A percentile compares a stretch with the other conserved stretches of the same genome.
Evolutionary conservation across 2,797 vertebrate genomes (phyloP).

Genomic region (Cetoscarus ocellatus): DNA sequence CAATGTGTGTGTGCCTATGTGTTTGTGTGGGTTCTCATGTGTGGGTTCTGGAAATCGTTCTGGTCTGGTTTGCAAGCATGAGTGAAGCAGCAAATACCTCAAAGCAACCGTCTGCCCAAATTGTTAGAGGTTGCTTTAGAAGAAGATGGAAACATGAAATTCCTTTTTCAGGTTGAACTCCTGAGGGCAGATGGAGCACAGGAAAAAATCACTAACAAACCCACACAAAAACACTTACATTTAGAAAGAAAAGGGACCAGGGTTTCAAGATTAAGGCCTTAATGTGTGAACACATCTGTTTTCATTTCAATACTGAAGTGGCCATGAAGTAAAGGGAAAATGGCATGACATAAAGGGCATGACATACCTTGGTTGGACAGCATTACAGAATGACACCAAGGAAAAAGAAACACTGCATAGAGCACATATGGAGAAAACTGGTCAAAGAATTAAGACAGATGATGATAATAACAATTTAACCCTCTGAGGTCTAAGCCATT

Average conservation of each 20-base stretch:
- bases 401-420: not conserved
- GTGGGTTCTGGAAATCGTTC: constrained; percentile 45
- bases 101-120: constrained; percentile 72
- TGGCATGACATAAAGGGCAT: constrained; percentile 3
- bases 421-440: not conserved
- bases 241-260: not conserved
- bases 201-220: constrained; percentile 10
- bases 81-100: constrained; percentile 73
- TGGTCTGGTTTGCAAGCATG: constrained; percentile 49
- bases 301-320: constrained; percentile 22
- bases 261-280: constrained; percentile 40
- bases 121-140: constrained; percentile 64
- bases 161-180: constrained; percentile 39
- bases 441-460: constrained; percentile 2
- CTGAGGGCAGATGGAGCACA: constrained; percentile 41
- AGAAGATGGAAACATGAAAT: constrained; percentile 68
- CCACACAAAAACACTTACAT: constrained; percentile 9
- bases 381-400: not conserved
- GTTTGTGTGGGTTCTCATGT: constrained; percentile 23
- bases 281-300: constrained; percentile 15
- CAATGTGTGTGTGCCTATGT: constrained; percentile 20
- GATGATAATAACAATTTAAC: not conserved
- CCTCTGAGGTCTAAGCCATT: too few species aligned
- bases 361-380: not conserved
- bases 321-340: not conserved